Base-by-base conservation (phyloP, 2,797 vertebrate genomes). In the Chelidonichthys spinosus region DNA sequence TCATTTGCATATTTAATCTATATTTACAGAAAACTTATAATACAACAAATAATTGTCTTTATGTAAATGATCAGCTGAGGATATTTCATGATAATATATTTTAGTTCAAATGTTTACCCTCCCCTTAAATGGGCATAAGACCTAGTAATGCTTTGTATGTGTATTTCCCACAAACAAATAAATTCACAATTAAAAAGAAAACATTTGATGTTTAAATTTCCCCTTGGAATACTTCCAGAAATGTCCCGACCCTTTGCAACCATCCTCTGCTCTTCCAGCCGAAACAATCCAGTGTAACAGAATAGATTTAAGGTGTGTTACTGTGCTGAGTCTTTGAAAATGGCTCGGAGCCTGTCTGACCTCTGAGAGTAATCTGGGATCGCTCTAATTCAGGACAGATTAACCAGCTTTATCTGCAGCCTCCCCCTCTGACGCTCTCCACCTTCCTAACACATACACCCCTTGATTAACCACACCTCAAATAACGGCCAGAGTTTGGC, bases 351-450 rank as follows among this genome's bases (percentile, higher is more conserved):
- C 85, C 68, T 76, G 69, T 73, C 85, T 94, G 95, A 94, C 93
- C 92, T 95, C 93, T 93, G 93, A 58, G 82, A 89, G 87, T 95
- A 96, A 95, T 93, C 94, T 90, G 83, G 87, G 73, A 89, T 91
- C 81, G 79, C 85, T 95, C 92, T 94, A 87, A 94, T 94, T 94
- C 91, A 93, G 92, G 90, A 91, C 90, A 90, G 89, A 92, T 94
- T 95, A 92, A 89, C 80, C 69, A 36, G 72, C 79, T 90, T 92
- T 90, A 89, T 89, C 90, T 75, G 52, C 75, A 75, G 15, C 64
- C 68, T 65, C 74, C 72, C 58, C 39, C 63, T 2, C 76, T 1
- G 35, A 43, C 63, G 17, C 63, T 9, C 11, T 47, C 44, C 46
- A 33, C 58, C 58, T 68, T 55, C 46, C 39, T 35, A 73, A 32